Base-by-base conservation (phyloP, 2,113 vertebrate genomes). In the Epinephelus lanceolatus region DNA sequence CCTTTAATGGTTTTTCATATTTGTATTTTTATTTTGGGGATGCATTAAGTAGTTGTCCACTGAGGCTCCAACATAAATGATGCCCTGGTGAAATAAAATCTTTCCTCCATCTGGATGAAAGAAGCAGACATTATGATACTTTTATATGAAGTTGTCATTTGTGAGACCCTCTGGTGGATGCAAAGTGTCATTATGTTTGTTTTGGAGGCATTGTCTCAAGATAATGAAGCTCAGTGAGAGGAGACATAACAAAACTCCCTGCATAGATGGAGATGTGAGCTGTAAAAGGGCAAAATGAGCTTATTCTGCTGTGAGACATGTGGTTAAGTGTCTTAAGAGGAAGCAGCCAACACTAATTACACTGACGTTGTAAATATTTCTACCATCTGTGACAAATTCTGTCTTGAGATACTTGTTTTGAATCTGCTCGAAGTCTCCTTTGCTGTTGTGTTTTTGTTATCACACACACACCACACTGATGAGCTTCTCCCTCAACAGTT, bases 101-200 rank as follows among this genome's bases (percentile, higher is more conserved):
- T 67, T 7, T 1, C 33, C 33, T 71, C 59, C 12, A 4, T 30
- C n/a, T 21, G 19, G 23, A 9, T 17, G 1, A 23, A 15, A 53
- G 30, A 49, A 45, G 17, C 45, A 11, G 19, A 57, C 14, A 40
- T 17, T 60, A 5, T 19, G 15, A 68, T 42, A 6, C 2, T 8
- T 19, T 72, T 52, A 21, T 40, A 21, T 68, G 49, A 49, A 23
- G 1, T 59, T 81, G 12, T 81, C 57, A 49, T 81, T 51, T 61
- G 57, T 74, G 67, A 37, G 9, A 25, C 73, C 52, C 87, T 73
- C 80, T 73, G 67, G 72, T 71, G 61, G 76, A 25, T 71, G 21
- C 11, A 27, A n/a, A 52, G 57, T 62, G 52, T 1, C 33, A 17
- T 61, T 42, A 12, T 14, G 23, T 76, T 72, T 59, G 52, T 17